Evolutionary conservation across 2,888 invertebrate genomes (phyloP), one percentile per base, ranked within the genome.

Genomic region (Limenitis arthemis): DNA sequence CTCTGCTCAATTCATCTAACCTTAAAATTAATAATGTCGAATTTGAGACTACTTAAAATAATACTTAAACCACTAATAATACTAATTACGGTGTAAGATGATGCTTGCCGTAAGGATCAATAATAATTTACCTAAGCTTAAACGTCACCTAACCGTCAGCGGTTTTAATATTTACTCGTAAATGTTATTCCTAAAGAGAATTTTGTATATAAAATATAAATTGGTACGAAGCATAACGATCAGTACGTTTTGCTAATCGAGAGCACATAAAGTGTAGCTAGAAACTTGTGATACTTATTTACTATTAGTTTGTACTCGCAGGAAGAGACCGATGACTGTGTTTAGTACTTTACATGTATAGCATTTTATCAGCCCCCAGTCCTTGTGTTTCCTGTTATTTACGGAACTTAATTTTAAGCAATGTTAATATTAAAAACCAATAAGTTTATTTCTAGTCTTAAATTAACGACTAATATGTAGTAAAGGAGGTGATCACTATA

Each of bases 371-470:
- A 50, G 32, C 41, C 12, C 41, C 31, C 44, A 36, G 8, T 38
- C 47, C 40, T 43, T 41, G 41, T 28, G 36, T 44, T 41, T 55
- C 53, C 53, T 53, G 50, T 47, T 39, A 40, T 47, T 38, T 29
- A 47, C 50, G 47, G 36, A 47, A 33, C 34, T 38, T 49, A 50
- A 48, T 9, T n/a, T 44, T 48, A 44, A 29, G 12, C 44, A 40
- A 49, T 33, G 36, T 55, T 51, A 49, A 62, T 62, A 50, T 53
- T 59, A 53, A 59, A 56, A 54, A 56, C 42, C 53, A 49, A 54
- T 54, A 48, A 46, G 59, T 56, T 61, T 56, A 60, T 67, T 68
- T 65, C 79, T 79, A 80, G 79, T 80, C 80, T 73, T 70, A 68
- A 70, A 70, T n/a, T n/a, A n/a, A n/a, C n/a, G n/a, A n/a, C n/a